Percentiles rank a stretch among this genome's conserved stretches.
Conservation (phyloP, 2,113 vertebrate species). For the Danio rerio region GRCz12tu NC_133194.1:26811501-26812000, state of each 20-base stretch:
- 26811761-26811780: no score
- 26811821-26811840: no score
- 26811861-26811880: no score
- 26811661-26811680: constrained; percentile 53
- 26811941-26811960: no score
- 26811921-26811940: no score
- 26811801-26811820: no score
- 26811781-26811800: no score
- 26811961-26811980: no score
- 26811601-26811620: constrained; percentile 1
- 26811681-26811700: constrained; percentile 62
- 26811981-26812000: no score
- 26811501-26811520: neutral
- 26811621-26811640: constrained; percentile 44
- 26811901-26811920: no score
- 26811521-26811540: neutral
- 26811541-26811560: neutral
- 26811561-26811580: constrained; percentile 2
- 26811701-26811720: neutral
- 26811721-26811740: neutral
- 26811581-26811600: neutral
- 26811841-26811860: no score
- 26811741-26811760: neutral
- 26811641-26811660: constrained; percentile 36
- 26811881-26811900: no score